Evolutionary conservation across 2,113 vertebrate species (phyloP).

Genomic region (Rhinolophus sinicus): DNA sequence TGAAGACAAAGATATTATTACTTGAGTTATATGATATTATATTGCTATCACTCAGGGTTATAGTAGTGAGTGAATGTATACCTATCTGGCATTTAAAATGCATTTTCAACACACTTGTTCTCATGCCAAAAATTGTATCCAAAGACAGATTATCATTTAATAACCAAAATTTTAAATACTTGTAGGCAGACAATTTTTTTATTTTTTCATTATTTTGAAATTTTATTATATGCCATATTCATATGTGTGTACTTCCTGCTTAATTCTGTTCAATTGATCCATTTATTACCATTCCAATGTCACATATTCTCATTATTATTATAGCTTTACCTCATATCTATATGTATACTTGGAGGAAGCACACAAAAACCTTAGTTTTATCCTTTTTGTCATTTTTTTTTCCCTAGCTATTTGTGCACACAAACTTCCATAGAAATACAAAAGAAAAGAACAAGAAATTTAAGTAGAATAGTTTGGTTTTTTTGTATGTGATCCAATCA

Average conservation of each 20-base stretch:
- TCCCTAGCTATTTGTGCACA: neutral
- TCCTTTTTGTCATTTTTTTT: neutral
- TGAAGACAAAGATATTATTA: constrained; percentile 74
- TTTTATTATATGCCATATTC: neutral
- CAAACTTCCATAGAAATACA: neutral
- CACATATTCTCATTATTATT: constrained; percentile 10
- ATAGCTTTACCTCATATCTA: neutral
- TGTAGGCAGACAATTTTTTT: neutral
- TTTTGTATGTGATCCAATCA: neutral
- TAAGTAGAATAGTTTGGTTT: neutral
- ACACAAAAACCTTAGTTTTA: neutral
- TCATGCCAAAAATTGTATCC: neutral
- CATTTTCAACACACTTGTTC: neutral
- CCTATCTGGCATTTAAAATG: neutral
- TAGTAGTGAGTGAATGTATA: neutral
- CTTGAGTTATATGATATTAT: constrained; percentile 65
- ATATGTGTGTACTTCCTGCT: neutral
- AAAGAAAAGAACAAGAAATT: neutral
- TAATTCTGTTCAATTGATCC: neutral
- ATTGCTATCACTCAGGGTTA: constrained; percentile 50
- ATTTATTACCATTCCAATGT: neutral
- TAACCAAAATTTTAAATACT: neutral
- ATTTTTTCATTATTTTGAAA: neutral
- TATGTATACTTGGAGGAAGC: neutral
- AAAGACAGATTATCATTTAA: neutral